A percentile compares a stretch with the other conserved stretches of the same genome.
These are phyloP conservation scores for Emydura subglobosa DNA, from an alignment of 2,113 vertebrate genomes.

Conservation along the genomic window DNA sequence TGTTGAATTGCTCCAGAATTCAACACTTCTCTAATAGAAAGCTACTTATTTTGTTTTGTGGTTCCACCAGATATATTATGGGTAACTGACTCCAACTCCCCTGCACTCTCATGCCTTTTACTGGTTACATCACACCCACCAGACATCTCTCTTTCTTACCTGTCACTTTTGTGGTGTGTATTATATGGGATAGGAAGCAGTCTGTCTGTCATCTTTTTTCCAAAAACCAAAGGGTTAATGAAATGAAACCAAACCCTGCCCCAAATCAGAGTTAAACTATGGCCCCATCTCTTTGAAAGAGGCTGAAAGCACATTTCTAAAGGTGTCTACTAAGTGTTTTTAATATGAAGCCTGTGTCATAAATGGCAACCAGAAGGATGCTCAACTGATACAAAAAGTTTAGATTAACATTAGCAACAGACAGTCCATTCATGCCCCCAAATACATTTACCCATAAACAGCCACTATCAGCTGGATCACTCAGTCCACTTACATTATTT, in stretches of 20 bases:
- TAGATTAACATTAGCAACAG: neutral
- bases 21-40: neutral
- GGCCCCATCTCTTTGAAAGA: neutral
- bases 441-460: constrained; percentile 67
- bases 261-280: neutral
- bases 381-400: neutral
- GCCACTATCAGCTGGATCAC: neutral
- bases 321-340: neutral
- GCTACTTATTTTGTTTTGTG: neutral
- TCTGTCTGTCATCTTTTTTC: neutral
- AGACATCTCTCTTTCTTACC: neutral
- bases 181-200: neutral
- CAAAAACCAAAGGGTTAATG: neutral
- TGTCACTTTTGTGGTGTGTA: neutral
- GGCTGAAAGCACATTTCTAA: neutral
- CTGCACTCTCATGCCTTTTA: neutral
- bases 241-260: fast-evolving
- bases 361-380: neutral
- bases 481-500: constrained; percentile 20
- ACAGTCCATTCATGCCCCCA: neutral
- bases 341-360: neutral
- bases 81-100: neutral
- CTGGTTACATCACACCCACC: neutral
- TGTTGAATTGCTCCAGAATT: neutral
- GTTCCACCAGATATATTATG: neutral